These are phyloP conservation scores for Clamator glandarius DNA, from an alignment of 2,797 vertebrate genomes.

Conservation along the genomic window DNA sequence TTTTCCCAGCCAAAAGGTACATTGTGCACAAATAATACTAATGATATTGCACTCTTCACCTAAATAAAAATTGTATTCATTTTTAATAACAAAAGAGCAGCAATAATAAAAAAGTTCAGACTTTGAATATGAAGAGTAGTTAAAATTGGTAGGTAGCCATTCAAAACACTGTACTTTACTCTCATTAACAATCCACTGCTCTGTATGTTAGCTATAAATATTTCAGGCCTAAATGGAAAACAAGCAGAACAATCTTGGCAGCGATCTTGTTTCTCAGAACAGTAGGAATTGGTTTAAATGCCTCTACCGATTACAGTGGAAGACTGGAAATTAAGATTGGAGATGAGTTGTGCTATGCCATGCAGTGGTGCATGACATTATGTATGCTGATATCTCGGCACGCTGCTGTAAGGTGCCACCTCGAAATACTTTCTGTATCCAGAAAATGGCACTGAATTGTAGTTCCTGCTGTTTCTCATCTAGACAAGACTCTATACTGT, in stretches of 20 bases:
- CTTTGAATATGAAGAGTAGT: not conserved
- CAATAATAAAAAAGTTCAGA: not conserved
- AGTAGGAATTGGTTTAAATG: not conserved
- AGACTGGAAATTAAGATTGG: not conserved
- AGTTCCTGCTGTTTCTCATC: not conserved
- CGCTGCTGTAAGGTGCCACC: not conserved
- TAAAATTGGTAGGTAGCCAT: not conserved
- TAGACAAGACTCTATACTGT: not conserved
- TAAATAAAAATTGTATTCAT: not conserved
- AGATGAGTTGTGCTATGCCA: not conserved
- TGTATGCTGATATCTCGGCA: rapidly evolving
- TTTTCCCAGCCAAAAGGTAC: not conserved
- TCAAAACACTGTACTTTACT: not conserved
- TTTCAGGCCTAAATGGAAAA: not conserved
- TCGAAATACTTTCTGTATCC: not conserved
- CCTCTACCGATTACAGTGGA: not conserved
- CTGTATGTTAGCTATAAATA: not conserved
- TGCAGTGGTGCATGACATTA: not conserved
- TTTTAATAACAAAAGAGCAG: not conserved
- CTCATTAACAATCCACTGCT: not conserved
- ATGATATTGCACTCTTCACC: not conserved
- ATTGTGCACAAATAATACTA: not conserved
- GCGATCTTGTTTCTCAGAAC: not conserved
- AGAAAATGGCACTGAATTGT: not conserved
- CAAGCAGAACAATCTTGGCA: not conserved